Percentiles rank a stretch among this genome's conserved stretches.
Evolutionary conservation across 2,113 vertebrate species (phyloP).

Genomic region (Zapornia atra): DNA sequence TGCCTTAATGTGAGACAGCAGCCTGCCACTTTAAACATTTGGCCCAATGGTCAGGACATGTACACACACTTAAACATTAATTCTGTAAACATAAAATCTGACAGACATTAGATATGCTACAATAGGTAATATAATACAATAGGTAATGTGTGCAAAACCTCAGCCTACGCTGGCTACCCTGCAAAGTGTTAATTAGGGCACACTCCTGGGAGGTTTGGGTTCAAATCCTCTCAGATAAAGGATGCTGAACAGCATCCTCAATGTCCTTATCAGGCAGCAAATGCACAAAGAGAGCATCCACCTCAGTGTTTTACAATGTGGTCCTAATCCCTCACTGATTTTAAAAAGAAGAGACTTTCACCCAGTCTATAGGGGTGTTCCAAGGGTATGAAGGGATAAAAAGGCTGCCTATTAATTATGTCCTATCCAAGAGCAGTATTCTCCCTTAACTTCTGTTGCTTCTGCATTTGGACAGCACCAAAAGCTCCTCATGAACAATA

Average conservation of each 20-base stretch:
- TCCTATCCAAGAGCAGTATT: background rate
- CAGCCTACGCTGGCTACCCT: background rate
- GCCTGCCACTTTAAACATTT: background rate
- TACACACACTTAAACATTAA: background rate
- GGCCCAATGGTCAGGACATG: background rate
- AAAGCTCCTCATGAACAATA: background rate
- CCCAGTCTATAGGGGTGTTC: background rate
- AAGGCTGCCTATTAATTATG: background rate
- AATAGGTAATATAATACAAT: too few species aligned
- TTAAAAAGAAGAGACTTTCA: background rate
- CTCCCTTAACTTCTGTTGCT: background rate
- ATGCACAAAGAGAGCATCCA: background rate
- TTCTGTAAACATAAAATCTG: background rate
- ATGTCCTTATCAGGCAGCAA: background rate
- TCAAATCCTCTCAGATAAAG: constrained; percentile 11
- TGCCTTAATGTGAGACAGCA: background rate
- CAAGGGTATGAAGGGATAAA: background rate
- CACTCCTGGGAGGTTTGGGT: background rate
- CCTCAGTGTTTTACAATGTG: background rate
- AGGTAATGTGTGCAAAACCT: background rate
- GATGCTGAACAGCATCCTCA: background rate
- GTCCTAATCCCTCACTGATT: background rate
- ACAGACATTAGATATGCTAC: background rate
- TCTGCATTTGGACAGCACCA: background rate
- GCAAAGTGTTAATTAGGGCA: background rate